phyloP scores from a whole-genome alignment of 2,888 invertebrate genomes.

The Matsumyia berberina region DNA sequence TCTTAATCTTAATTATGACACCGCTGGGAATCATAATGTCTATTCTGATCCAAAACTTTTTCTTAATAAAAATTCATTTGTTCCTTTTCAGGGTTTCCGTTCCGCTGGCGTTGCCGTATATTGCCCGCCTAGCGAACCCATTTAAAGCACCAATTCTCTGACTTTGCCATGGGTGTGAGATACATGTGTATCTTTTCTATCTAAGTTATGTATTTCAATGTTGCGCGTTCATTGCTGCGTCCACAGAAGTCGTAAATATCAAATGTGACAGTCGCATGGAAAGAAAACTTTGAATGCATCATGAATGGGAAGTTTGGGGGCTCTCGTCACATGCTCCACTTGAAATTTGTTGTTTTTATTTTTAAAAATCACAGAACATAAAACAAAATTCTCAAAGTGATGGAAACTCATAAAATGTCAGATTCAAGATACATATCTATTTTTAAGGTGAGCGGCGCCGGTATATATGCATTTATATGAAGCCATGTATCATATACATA shows the following conservation, averaged over 20 bases:
- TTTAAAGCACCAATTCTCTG: background rate
- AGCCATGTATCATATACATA: background rate
- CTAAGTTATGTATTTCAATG: conserved; percentile 5
- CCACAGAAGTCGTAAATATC: conserved; percentile 31
- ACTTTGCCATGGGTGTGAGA: background rate
- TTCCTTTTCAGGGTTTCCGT: conserved; percentile 4
- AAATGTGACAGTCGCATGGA: conserved; percentile 13
- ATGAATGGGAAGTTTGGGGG: conserved; percentile 32
- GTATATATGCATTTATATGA: background rate
- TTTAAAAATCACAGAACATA: conserved; percentile 10
- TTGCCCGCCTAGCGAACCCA: background rate
- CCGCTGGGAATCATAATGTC: conserved; percentile 20
- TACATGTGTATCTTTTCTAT: background rate
- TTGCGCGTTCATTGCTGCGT: background rate
- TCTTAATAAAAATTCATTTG: background rate
- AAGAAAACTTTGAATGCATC: conserved; percentile 9
- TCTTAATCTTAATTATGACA: conserved; percentile 32
- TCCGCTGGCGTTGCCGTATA: background rate
- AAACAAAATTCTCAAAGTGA: conserved; percentile 17
- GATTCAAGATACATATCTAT: conserved; percentile 15
- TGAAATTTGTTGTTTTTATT: conserved; percentile 17
- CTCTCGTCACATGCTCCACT: conserved; percentile 13
- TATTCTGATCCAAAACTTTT: conserved; percentile 4
- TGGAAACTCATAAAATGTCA: conserved; percentile 19
- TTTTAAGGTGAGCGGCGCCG: conserved; percentile 14